Percentiles rank a stretch among this genome's conserved stretches.
phyloP scores from a whole-genome alignment of 2,113 vertebrate genomes.

The Lycaon pictus region DNA sequence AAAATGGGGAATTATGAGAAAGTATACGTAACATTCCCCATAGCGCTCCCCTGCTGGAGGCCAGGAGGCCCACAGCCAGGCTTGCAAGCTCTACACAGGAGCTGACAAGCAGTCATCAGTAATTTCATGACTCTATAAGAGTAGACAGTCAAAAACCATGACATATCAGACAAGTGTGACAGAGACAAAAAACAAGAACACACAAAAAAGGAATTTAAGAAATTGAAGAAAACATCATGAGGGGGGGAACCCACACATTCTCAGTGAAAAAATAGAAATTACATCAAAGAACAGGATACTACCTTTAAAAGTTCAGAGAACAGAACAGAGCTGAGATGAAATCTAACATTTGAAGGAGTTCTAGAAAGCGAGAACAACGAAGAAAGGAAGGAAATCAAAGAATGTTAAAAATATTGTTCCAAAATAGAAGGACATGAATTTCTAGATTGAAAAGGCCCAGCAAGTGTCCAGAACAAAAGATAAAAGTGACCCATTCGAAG shows the following conservation, averaged over 20 bases:
- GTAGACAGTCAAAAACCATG: neutral
- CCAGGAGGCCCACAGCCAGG: neutral
- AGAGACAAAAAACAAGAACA: neutral
- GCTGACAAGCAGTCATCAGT: neutral
- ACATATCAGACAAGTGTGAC: conserved; percentile 21
- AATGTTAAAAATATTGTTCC: conserved; percentile 68
- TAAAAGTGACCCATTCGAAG: conserved; percentile 34
- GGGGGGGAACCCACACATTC: neutral
- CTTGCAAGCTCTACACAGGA: neutral
- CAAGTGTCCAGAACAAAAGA: conserved; percentile 63
- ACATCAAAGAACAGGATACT: conserved; percentile 65
- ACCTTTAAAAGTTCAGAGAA: conserved; percentile 66
- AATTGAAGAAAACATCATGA: neutral
- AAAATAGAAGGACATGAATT: conserved; percentile 26
- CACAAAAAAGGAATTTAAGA: neutral
- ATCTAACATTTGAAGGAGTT: conserved; percentile 61
- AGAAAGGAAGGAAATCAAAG: conserved; percentile 68
- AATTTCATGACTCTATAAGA: neutral
- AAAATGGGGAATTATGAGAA: neutral
- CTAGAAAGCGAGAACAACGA: conserved; percentile 70
- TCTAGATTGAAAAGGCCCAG: conserved; percentile 61
- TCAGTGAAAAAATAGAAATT: conserved; percentile 61
- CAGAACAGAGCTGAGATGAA: conserved; percentile 56
- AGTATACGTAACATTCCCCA: neutral
- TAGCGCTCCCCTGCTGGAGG: neutral